phyloP scores from a whole-genome alignment of 2,113 vertebrate species.

The Seriola quinqueradiata region DNA sequence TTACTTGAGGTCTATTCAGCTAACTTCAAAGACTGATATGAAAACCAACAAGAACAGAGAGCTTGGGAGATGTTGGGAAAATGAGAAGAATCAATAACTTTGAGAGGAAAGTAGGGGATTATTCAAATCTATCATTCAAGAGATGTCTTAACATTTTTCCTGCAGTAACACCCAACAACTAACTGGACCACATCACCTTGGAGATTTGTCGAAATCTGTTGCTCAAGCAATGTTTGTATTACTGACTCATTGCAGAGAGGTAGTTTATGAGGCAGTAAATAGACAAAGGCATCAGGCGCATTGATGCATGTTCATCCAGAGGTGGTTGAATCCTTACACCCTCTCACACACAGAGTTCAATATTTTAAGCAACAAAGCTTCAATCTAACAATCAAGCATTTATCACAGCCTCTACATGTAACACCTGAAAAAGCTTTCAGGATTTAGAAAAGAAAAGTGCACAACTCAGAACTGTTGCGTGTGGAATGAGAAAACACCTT shows the following conservation, averaged over 20 bases:
- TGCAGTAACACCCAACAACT: conserved; percentile 10
- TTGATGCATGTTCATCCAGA: conserved; percentile 39
- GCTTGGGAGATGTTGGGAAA: conserved; percentile 86
- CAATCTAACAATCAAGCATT: conserved; percentile 8
- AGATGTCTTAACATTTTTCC: neutral
- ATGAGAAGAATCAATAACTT: conserved; percentile 88
- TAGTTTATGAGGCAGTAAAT: conserved; percentile 57
- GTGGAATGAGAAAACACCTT: conserved; percentile 29
- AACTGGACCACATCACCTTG: conserved; percentile 12
- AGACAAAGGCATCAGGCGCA: conserved; percentile 43
- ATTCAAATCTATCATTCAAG: conserved; percentile 49
- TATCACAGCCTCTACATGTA: conserved; percentile 11
- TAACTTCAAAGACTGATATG: conserved; percentile 70
- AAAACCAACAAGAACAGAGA: conserved; percentile 53
- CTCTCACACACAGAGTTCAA: neutral
- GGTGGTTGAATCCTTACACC: conserved; percentile 18
- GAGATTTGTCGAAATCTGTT: conserved; percentile 41
- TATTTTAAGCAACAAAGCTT: conserved; percentile 19
- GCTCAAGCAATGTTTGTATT: conserved; percentile 51
- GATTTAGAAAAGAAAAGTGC: conserved; percentile 4
- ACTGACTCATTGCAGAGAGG: conserved; percentile 39
- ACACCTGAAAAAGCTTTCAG: conserved; percentile 32
- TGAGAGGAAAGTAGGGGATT: conserved; percentile 76
- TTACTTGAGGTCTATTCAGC: conserved; percentile 51
- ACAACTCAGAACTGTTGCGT: conserved; percentile 13